Evolutionary conservation across 2,888 invertebrate genomes (phyloP).

Genomic region (Philonicus albiceps): DNA sequence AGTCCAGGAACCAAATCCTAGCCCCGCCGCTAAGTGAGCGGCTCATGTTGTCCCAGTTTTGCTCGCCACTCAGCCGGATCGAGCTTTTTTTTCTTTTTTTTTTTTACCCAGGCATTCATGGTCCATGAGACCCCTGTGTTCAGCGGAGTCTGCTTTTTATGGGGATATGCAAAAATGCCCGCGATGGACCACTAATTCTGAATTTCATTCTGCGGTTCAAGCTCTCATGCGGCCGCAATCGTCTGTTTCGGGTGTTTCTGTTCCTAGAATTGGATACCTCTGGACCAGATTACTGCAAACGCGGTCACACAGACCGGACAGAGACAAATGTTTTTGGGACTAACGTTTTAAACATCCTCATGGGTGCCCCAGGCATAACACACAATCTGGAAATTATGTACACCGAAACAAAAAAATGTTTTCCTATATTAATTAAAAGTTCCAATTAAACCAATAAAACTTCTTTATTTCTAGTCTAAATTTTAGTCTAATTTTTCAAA

Average conservation of each 20-base stretch:
- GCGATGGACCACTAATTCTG: neutral
- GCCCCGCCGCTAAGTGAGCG: neutral
- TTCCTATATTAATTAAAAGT: no score
- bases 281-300: neutral
- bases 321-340: neutral
- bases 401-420: no score
- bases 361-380: neutral
- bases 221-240: neutral
- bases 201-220: neutral
- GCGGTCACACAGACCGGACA: neutral
- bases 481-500: no score
- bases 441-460: no score
- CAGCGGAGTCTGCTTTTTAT: neutral
- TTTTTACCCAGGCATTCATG: no score
- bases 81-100: neutral
- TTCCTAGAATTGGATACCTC: neutral
- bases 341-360: neutral
- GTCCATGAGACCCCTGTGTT: neutral
- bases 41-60: neutral
- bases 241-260: neutral
- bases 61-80: neutral
- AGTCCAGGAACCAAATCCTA: neutral
- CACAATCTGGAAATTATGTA: neutral
- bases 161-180: neutral
- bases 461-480: no score